Evolutionary conservation across 2,888 invertebrate species (phyloP), one percentile per base, ranked within the genome.

Genomic region (Temnothorax rugatulus): DNA sequence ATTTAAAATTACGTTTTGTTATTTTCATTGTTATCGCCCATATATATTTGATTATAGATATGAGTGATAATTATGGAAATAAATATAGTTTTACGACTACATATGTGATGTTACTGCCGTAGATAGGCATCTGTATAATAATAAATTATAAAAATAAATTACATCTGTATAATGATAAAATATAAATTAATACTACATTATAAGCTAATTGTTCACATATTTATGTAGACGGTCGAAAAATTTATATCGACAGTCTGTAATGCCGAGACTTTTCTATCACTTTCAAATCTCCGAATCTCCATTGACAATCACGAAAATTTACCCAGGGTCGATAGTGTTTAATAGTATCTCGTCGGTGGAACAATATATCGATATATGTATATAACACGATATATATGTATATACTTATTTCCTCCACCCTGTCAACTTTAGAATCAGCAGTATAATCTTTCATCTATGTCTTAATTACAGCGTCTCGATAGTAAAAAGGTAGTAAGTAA

Each of bases 371-470:
- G 18, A 38, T 34, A 34, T 34, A 34, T 34, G 7, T 52, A 52
- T 34, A 57, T 57, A 57, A 57, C 18, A 61, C n/a, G n/a, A 11
- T 50, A 52, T 34, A 15, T 69, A 38, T 34, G 41, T 29, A 18
- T 77, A 11, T 69, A 38, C 50, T 2, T 68, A 25, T 68, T 61
- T 74, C 29, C n/a, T 52, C n/a, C 41, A 25, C n/a, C 61, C 38
- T 59, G 41, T 81, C 73, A 34, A 34, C 34, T 71, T 79, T 86
- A 73, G 90, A 91, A 87, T 90, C 91, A 90, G 92, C 92, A 92
- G 90, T 89, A 87, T 88, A 79, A 79, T 89, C 87, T 88, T 91
- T 84, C 87, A 81, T 88, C 83, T 88, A 85, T 81, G 85, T 88
- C 84, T 86, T 84, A 83, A 69, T 84, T 86, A 87, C 86, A 84